phyloP scores from a whole-genome alignment of 1,140 invertebrate genomes.

The Cherax quadricarinatus region DNA sequence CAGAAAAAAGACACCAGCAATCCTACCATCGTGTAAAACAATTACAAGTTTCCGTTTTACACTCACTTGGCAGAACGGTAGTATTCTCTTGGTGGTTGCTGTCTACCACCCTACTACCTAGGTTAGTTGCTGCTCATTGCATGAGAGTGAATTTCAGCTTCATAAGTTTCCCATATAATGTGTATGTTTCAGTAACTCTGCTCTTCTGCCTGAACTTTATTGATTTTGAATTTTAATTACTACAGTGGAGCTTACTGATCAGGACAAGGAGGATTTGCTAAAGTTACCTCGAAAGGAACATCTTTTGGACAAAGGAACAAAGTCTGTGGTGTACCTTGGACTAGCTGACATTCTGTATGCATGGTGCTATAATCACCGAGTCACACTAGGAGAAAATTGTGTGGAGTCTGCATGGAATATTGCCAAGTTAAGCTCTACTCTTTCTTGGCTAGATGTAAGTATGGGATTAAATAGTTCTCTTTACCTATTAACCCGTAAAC shows the following conservation, averaged over 20 bases:
- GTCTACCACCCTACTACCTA: too few species aligned
- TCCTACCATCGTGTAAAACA: too few species aligned
- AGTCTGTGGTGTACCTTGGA: constrained; percentile 51
- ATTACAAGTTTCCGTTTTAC: too few species aligned
- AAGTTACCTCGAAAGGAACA: constrained; percentile 51
- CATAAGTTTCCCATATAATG: too few species aligned
- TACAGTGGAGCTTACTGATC: constrained; percentile 43
- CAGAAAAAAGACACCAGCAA: too few species aligned
- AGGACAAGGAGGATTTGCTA: constrained; percentile 51
- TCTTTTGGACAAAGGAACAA: constrained; percentile 50
- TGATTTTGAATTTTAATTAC: not conserved
- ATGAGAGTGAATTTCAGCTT: too few species aligned
- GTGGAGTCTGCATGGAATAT: constrained; percentile 57
- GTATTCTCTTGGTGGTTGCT: too few species aligned
- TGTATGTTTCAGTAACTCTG: too few species aligned
- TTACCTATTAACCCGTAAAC: too few species aligned
- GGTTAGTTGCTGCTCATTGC: too few species aligned
- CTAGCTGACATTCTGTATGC: constrained; percentile 54
- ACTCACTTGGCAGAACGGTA: too few species aligned
- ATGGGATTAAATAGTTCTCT: not conserved
- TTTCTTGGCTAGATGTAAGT: constrained; percentile 64
- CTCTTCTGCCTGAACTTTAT: too few species aligned
- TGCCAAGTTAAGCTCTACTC: constrained; percentile 52
- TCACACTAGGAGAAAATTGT: constrained; percentile 54
- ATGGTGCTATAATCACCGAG: constrained; percentile 52